Base-by-base conservation (phyloP, 1,140 invertebrate genomes). In the Drosophila tropicalis region DNA sequence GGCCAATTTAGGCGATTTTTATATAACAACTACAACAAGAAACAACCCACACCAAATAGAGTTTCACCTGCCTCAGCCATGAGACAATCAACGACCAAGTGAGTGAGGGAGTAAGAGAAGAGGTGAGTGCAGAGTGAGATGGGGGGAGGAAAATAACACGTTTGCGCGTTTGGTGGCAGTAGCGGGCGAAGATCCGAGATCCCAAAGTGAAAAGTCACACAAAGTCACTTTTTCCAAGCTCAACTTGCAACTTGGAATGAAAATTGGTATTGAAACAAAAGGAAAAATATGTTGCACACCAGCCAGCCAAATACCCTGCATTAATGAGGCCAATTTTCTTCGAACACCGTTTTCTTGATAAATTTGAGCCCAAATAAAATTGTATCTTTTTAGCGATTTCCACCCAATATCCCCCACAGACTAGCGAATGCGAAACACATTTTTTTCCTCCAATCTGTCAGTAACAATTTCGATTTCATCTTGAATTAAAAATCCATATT, bases 191-290 rank as follows among this genome's bases (percentile, higher is more conserved):
- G 71, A 73, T 67, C 44, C 51, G 68, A 69, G 71, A 73, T 67
- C 17, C 41, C 68, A 60, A 72, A 83, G 83, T 87, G 83, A 87
- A 87, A 87, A 87, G 73, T 77, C 76, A 74, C 76, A 74, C 77
- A 79, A 55, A 79, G 60, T 80, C 76, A 77, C 76, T 80, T 89
- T 89, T 83, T 71, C 84, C 74, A 61, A 71, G 72, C 44, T 1
- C 44, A 51, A 51, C 44, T 22, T 51, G 36, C 36, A 39, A 39
- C 36, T 51, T 51, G 44, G 44, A 22, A 51, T 51, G 44, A 51
- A 51, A 75, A 75, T 39, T 5, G 19, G 22, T 55, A 54, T 61
- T 44, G 62, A 34, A 67, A 66, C 54, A 55, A 57, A 62, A 36
- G 34, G 4, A 32, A 34, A 12, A 56, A 15, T 39, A 13, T 39